Conservation (phyloP, 2,113 vertebrate genomes). For the Lycaon pictus region DNA sequence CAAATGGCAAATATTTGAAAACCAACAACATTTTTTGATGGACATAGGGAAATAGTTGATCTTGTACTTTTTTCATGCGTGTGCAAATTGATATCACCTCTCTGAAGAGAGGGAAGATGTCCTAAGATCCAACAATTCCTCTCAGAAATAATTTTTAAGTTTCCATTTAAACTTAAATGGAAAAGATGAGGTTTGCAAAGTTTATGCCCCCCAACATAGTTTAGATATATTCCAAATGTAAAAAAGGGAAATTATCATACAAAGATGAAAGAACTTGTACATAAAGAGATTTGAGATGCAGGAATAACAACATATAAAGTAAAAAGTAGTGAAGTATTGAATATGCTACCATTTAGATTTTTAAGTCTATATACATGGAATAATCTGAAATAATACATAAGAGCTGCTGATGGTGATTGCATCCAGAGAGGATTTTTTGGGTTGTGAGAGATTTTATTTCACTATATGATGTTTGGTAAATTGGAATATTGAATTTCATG, state of each 20-base stretch:
- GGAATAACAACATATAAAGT: not conserved
- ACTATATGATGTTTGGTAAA: not conserved
- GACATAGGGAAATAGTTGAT: not conserved
- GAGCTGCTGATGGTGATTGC: not conserved
- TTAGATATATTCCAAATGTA: not conserved
- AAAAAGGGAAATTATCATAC: not conserved
- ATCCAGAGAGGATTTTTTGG: not conserved
- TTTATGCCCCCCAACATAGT: not conserved
- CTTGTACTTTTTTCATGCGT: not conserved
- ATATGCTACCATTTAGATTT: not conserved
- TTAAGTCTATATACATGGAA: not conserved
- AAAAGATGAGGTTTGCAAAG: not conserved
- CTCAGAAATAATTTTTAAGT: not conserved
- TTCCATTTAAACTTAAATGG: not conserved
- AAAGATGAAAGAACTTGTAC: not conserved
- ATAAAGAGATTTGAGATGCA: not conserved
- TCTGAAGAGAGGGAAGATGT: not conserved
- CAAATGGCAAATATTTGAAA: not conserved
- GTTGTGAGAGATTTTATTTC: not conserved
- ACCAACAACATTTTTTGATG: not conserved
- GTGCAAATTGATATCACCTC: not conserved
- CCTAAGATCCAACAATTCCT: not conserved
- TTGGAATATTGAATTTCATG: not conserved
- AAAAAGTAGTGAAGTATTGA: not conserved
- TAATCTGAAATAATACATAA: not conserved